These are phyloP conservation scores for Papilio helenus DNA, from an alignment of 1,140 invertebrate species.

Conservation along the genomic window DNA sequence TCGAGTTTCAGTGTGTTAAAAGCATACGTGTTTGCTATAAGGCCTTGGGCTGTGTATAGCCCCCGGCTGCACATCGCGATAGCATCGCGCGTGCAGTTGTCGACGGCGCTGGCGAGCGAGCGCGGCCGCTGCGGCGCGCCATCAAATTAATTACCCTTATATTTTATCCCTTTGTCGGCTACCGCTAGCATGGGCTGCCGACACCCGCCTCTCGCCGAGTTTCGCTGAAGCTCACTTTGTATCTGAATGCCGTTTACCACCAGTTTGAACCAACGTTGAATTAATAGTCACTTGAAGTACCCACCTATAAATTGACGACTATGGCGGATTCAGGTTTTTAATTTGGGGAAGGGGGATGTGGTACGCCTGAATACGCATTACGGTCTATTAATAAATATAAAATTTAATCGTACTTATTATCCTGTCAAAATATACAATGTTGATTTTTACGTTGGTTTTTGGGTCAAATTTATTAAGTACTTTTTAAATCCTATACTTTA, in stretches of 20 bases:
- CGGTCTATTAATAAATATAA: no score
- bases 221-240: slow-evolving; percentile 40
- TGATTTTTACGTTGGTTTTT: not conserved
- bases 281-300: not conserved
- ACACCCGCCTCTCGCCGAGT: slow-evolving; percentile 51
- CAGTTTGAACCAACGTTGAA: not conserved
- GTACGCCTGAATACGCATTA: no score
- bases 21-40: not conserved
- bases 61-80: slow-evolving; percentile 42
- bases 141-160: slow-evolving; percentile 76
- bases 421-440: no score
- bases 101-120: slow-evolving; percentile 41
- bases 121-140: slow-evolving; percentile 54
- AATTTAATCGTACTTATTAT: no score
- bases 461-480: not conserved
- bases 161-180: slow-evolving; percentile 74
- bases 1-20: not conserved
- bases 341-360: no score
- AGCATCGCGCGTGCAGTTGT: slow-evolving; percentile 50
- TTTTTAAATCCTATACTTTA: not conserved
- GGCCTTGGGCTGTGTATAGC: not conserved
- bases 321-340: no score
- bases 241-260: slow-evolving; percentile 31
- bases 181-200: slow-evolving; percentile 53
- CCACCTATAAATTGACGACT: no score